These are phyloP conservation scores for Matsumyia berberina DNA, from an alignment of 2,888 invertebrate species.

Conservation along the genomic window DNA sequence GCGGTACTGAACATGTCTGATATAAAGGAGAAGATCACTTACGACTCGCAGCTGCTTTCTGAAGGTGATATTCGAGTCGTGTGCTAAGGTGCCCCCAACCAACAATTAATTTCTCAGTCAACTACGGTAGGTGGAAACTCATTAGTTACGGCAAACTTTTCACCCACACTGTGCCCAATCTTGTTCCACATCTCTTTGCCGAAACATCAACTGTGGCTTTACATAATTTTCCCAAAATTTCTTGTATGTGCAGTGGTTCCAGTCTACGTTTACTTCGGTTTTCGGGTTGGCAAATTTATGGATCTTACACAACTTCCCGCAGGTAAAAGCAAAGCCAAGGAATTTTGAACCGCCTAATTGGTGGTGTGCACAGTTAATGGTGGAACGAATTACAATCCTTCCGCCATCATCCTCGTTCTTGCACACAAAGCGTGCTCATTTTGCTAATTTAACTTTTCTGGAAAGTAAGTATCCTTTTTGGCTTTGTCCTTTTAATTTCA, in stretches of 20 bases:
- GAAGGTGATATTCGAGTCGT: too few species aligned
- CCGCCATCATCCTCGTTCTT: not conserved
- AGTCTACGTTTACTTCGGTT: slow-evolving; percentile 21
- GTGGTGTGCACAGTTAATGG: slow-evolving; percentile 49
- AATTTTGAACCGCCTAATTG: slow-evolving; percentile 55
- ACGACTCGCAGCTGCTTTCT: too few species aligned
- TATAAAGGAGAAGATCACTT: too few species aligned
- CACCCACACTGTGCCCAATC: slow-evolving; percentile 14
- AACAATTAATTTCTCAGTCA: too few species aligned
- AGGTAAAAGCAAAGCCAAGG: slow-evolving; percentile 4
- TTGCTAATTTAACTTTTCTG: slow-evolving; percentile 67
- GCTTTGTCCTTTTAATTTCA: slow-evolving; percentile 66
- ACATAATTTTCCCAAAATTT: slow-evolving; percentile 14
- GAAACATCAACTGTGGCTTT: slow-evolving; percentile 23
- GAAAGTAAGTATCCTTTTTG: slow-evolving; percentile 48
- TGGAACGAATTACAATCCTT: slow-evolving; percentile 39
- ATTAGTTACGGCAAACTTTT: not conserved
- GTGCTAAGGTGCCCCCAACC: too few species aligned
- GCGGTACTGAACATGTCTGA: too few species aligned
- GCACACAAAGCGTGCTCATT: slow-evolving; percentile 57
- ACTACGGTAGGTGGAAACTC: too few species aligned
- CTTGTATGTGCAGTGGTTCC: slow-evolving; percentile 19
- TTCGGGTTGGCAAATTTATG: slow-evolving; percentile 29
- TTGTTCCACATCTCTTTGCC: not conserved
- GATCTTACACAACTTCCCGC: not conserved